A percentile compares a stretch with the other conserved stretches of the same genome.
Conservation (phyloP, 1,140 invertebrate species). For the Dendrolimus punctatus region DNA sequence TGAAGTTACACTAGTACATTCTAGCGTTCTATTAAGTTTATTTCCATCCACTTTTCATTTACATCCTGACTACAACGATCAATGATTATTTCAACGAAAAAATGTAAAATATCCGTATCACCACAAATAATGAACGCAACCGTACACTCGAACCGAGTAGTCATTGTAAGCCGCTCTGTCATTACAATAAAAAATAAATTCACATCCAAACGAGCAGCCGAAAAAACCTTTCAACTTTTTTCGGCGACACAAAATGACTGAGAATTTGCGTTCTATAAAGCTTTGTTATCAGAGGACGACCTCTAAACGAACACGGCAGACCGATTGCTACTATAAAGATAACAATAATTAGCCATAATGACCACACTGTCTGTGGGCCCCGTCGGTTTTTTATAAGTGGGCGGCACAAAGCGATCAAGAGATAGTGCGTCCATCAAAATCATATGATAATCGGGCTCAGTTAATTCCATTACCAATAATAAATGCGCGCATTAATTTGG, state of each 20-base stretch:
- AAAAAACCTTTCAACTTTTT: constrained; percentile 29
- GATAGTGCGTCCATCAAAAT: constrained; percentile 69
- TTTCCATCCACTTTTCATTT: not conserved
- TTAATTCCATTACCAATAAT: constrained; percentile 70
- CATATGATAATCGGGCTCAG: constrained; percentile 66
- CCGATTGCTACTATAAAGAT: constrained; percentile 65
- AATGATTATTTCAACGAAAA: constrained; percentile 36
- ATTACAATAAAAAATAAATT: constrained; percentile 43
- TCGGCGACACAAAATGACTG: constrained; percentile 44
- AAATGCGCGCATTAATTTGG: constrained; percentile 70
- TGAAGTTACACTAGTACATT: no score
- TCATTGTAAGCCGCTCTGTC: constrained; percentile 36
- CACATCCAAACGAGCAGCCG: constrained; percentile 26
- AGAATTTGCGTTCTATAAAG: constrained; percentile 50
- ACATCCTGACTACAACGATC: constrained; percentile 8
- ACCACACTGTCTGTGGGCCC: constrained; percentile 38
- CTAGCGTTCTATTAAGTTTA: no score
- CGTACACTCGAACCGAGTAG: constrained; percentile 38
- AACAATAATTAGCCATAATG: constrained; percentile 69
- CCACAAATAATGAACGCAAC: constrained; percentile 58
- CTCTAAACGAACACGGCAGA: constrained; percentile 48
- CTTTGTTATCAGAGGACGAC: constrained; percentile 39
- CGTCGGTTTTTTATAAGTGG: constrained; percentile 47
- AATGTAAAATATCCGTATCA: constrained; percentile 50
- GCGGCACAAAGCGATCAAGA: constrained; percentile 48